Percentiles rank a stretch among this genome's conserved stretches.
phyloP scores from a whole-genome alignment of 2,797 vertebrate genomes.

The Bovichtus variegatus region DNA sequence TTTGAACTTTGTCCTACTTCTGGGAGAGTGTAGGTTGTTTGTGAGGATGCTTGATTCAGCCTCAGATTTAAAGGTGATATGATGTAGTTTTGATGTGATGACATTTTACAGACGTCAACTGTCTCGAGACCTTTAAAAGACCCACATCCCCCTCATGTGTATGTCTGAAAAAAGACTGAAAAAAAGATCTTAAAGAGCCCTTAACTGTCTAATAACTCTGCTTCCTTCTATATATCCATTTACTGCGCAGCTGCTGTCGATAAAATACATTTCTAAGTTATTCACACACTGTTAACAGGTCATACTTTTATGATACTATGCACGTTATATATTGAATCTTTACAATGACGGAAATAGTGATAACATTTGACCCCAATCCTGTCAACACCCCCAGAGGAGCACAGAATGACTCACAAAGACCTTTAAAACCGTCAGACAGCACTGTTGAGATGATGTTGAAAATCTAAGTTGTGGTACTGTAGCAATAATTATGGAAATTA shows the following conservation, averaged over 20 bases:
- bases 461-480: conserved; percentile 23
- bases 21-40: not conserved
- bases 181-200: not conserved
- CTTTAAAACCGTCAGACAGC: not conserved
- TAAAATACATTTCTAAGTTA: not conserved
- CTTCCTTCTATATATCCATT: not conserved
- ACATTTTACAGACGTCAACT: conserved; percentile 61
- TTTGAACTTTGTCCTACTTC: not conserved
- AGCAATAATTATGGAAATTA: conserved; percentile 53
- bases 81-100: conserved; percentile 30
- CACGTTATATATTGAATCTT: not conserved
- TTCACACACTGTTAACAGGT: not conserved
- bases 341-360: conserved; percentile 29
- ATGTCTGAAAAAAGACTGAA: not conserved
- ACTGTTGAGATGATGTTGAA: conserved; percentile 41
- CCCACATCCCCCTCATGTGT: conserved; percentile 9
- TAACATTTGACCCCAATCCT: conserved; percentile 48
- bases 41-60: not conserved
- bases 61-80: not conserved
- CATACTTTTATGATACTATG: not conserved
- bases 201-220: conserved; percentile 10
- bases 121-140: conserved; percentile 75
- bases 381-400: conserved; percentile 56
- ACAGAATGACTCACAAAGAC: conserved; percentile 67
- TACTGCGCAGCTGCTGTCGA: not conserved